Base-by-base conservation (phyloP, 1,140 invertebrate species). In the Drosophila ironensis region DNA sequence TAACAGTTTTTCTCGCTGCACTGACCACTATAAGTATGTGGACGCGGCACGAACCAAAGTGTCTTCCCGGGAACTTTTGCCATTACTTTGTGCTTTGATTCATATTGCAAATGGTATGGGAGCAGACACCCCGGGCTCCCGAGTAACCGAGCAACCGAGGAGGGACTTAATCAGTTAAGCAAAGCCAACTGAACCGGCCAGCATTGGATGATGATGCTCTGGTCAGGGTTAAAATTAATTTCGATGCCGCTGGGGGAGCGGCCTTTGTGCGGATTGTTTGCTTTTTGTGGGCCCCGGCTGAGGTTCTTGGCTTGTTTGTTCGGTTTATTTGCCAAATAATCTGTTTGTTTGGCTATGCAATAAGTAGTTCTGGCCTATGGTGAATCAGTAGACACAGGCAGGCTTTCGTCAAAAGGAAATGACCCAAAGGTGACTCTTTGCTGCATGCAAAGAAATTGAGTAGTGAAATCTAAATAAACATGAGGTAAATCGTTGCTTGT, bases 281-380 rank as follows among this genome's bases (percentile, higher is more conserved):
- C 60, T 19, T 63, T 48, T 63, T n/a, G 42, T 22, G 14, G 33
- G 14, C 11, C 20, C 22, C 3, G 17, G 9, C n/a, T 44, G 12
- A 24, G 38, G 51, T 54, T 54, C 41, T 47, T 63, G 56, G 24
- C 14, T 28, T 64, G 60, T 64, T 63, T 63, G 56, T 38, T n/a
- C 11, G 42, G 42, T 33, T 64, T 64, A 64, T 64, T 64, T 64
- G 59, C 57, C 57, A 64, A 64, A 64, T 64, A 64, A 64, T 64
- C 60, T 64, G 60, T 48, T 64, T 64, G 57, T 64, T 64, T 64
- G 60, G 57, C 60, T 46, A 63, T 63, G 60, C 60, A 64, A 64
- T 64, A 64, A 64, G 56, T 63, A 64, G 60, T 64, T 63, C 41
- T 30, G n/a, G 41, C 9, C 12, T 25, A 5, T 0, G 12, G 17